These are phyloP conservation scores for Paramuricea clavata DNA, from an alignment of 92 coral and sea anemone species.

Conservation along the genomic window DNA sequence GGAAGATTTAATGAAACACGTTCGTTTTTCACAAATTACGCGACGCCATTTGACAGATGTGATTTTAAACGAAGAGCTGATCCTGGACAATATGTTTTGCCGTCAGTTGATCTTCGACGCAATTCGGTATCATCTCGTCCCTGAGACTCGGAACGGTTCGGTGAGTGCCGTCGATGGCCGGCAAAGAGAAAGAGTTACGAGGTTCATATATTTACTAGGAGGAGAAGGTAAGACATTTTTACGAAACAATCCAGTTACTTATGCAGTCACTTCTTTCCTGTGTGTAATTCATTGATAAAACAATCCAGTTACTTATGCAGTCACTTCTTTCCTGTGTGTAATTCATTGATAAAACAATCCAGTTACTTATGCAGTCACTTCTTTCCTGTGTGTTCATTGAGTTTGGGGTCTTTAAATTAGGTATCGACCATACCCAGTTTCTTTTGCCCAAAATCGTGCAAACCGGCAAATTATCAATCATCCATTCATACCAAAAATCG, in stretches of 20 bases:
- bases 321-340: too few species aligned
- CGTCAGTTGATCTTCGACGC: conserved; percentile 89
- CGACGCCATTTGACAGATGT: conserved; percentile 91
- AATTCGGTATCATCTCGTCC: conserved; percentile 90
- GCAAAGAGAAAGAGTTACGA: conserved; percentile 84
- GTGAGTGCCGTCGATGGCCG: conserved; percentile 54
- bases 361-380: background rate
- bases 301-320: too few species aligned
- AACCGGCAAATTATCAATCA: too few species aligned
- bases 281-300: too few species aligned
- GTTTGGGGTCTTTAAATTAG: too few species aligned
- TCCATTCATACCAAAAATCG: background rate
- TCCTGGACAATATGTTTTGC: conserved; percentile 81
- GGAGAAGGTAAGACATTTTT: conserved; percentile 84
- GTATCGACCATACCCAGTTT: too few species aligned
- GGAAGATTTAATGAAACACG: conserved; percentile 78
- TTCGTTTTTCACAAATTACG: conserved; percentile 92
- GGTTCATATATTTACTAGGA: conserved; percentile 87
- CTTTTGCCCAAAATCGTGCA: too few species aligned
- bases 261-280: too few species aligned
- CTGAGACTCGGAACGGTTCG: conserved; percentile 81
- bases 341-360: too few species aligned
- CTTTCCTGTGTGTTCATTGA: too few species aligned
- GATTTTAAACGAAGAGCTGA: conserved; percentile 82
- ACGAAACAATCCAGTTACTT: too few species aligned